Base-by-base conservation (phyloP, 1,140 invertebrate species). In the Scylla paramamosain region DNA sequence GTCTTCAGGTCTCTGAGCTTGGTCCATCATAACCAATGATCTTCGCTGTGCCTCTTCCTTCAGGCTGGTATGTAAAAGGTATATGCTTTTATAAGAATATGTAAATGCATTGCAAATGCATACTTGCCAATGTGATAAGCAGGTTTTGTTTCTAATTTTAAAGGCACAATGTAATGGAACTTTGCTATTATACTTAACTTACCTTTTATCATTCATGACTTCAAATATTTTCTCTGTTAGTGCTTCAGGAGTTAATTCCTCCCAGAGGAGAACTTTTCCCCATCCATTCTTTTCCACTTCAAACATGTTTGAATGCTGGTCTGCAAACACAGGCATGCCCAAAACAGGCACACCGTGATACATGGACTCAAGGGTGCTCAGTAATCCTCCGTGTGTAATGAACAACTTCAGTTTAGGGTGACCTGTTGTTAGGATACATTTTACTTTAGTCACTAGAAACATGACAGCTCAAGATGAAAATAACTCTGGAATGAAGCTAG, bases 311-410 rank as follows among this genome's bases (percentile, higher is more conserved):
- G 96, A 96, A 25, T 95, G 95, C 96, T 98, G 98, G 96, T 98
- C 98, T 7, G 97, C 97, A 46, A 98, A 97, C 31, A 98, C 97
- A 59, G 98, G 98, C 88, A 98, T 97, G 2, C 98, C 98, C 31
- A 98, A 96, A 6, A 98, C 97, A 4, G 98, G 98, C 12, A 98
- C 97, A 96, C 97, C 98, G 95, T 98, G 97, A 96, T 98, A 98
- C 16, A 98, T 97, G 4, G 98, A 97, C 97, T 98, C 98, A 94
- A 98, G 97, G 6, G 98, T 97, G 94, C 98, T 98, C 28, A 98
- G 97, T 31, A 98, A 96, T 16, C 98, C 98, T 16, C 98, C 98
- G 96, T 98, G 98, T 0, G 98, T 98, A 59, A 98, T 98, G 95
- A 98, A 98, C 0, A 97, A 97, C 16, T 87, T 46, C 10, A 89